Evolutionary conservation across 1,140 invertebrate genomes (phyloP).

Genomic region (Drosophila lowei): DNA sequence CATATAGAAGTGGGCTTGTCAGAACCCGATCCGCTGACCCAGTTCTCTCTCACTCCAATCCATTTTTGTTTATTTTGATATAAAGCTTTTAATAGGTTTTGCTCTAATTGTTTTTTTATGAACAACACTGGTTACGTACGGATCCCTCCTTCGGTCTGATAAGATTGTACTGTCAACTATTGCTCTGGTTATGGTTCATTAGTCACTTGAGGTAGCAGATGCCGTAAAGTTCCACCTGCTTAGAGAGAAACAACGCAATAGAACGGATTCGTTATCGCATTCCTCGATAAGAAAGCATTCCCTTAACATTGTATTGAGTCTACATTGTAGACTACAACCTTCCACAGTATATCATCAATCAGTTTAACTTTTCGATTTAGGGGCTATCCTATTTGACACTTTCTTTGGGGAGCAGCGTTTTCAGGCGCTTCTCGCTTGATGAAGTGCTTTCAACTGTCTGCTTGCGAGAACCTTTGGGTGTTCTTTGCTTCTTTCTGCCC

Average conservation of each 20-base stretch:
- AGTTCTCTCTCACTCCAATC: constrained; percentile 28
- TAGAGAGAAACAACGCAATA: constrained; percentile 36
- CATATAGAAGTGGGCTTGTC: constrained; percentile 17
- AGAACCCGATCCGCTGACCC: constrained; percentile 45
- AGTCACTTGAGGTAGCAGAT: constrained; percentile 26
- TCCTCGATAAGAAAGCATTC: constrained; percentile 9
- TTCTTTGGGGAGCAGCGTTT: constrained; percentile 54
- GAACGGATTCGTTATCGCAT: constrained; percentile 4
- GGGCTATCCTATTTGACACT: constrained; percentile 14
- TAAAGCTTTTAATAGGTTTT: constrained; percentile 47
- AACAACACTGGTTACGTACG: constrained; percentile 30
- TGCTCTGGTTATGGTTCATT: constrained; percentile 11
- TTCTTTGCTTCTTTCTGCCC: constrained; percentile 13
- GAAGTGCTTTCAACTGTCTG: constrained; percentile 6
- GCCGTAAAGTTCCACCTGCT: constrained; percentile 8
- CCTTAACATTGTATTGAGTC: constrained; percentile 17
- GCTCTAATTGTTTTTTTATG: constrained; percentile 40
- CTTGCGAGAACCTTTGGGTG: not conserved
- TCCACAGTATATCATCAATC: constrained; percentile 28
- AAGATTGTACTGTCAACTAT: constrained; percentile 25
- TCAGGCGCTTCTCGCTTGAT: constrained; percentile 47
- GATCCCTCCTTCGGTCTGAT: constrained; percentile 14
- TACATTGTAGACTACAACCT: constrained; percentile 33
- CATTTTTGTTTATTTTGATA: constrained; percentile 22
- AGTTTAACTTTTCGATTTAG: not conserved